Conservation (phyloP, 2,888 invertebrate species). For the Chelonus formosanus region DNA sequence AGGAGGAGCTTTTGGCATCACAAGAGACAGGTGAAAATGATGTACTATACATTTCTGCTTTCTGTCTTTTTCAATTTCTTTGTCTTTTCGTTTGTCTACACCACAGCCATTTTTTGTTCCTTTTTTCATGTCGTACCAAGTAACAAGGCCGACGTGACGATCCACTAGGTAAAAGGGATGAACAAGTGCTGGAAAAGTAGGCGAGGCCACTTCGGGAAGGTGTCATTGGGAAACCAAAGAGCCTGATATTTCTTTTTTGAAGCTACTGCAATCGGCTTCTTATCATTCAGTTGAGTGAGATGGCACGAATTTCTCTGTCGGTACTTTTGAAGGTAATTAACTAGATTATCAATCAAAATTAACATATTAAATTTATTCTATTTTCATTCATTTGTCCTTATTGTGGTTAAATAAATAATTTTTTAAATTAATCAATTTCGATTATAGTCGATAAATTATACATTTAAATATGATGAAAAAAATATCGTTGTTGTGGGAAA, state of each 20-base stretch:
- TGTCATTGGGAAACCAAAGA: constrained; percentile 17
- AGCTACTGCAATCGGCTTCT: constrained; percentile 4
- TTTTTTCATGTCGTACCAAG: constrained; percentile 20
- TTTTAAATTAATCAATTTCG: too few relatives aligned
- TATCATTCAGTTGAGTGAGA: neutral
- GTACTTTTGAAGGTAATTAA: too few relatives aligned
- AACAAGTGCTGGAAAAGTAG: constrained; percentile 30
- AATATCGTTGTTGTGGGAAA: too few relatives aligned
- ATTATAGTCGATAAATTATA: too few relatives aligned
- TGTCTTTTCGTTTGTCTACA: constrained; percentile 9
- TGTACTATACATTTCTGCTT: constrained; percentile 21
- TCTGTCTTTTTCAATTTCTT: constrained; percentile 28
- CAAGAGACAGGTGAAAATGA: constrained; percentile 20
- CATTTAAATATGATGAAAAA: too few relatives aligned
- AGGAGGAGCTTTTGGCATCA: neutral
- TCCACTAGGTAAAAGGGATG: constrained; percentile 25
- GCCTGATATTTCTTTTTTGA: constrained; percentile 22
- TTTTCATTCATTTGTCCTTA: too few relatives aligned
- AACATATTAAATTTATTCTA: too few relatives aligned
- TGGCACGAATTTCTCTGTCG: too few relatives aligned
- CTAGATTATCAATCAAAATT: too few relatives aligned
- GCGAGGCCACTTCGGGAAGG: neutral
- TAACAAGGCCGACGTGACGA: constrained; percentile 36
- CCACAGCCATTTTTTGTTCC: constrained; percentile 16
- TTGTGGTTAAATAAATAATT: too few relatives aligned